A percentile compares a stretch with the other conserved stretches of the same genome.
Conservation (phyloP, 1,140 invertebrate species). For the Orchestia grillus region DNA sequence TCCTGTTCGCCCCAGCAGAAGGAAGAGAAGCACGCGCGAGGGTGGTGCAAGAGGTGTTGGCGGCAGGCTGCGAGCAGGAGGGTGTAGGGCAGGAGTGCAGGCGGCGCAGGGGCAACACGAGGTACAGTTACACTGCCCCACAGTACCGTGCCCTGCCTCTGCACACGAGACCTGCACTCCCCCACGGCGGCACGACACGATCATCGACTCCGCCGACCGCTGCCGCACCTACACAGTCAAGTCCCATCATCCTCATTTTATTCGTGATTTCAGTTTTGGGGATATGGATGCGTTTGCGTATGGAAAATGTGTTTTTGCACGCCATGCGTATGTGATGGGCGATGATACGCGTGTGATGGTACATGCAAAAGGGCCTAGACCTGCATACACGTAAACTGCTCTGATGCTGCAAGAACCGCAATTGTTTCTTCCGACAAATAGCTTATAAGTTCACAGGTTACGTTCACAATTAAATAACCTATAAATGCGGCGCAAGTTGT, state of each 20-base stretch:
- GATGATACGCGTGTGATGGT: too few species aligned
- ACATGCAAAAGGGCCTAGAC: too few species aligned
- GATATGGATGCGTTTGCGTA: not conserved
- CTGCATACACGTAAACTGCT: not conserved
- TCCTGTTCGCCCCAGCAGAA: too few species aligned
- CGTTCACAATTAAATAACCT: not conserved
- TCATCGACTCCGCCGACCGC: not conserved
- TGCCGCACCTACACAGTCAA: not conserved
- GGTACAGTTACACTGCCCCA: not conserved
- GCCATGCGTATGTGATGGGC: not conserved
- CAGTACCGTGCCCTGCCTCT: not conserved
- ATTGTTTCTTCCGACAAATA: not conserved
- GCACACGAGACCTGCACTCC: not conserved
- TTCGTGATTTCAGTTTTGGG: not conserved
- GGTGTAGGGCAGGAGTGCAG: not conserved
- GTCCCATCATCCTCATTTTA: not conserved
- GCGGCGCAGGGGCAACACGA: not conserved
- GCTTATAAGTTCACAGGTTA: not conserved
- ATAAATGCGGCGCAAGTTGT: not conserved
- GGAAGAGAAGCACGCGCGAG: too few species aligned
- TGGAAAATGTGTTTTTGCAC: not conserved
- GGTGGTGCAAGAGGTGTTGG: not conserved
- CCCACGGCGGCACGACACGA: not conserved
- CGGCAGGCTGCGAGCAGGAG: not conserved
- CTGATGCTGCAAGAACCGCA: not conserved